Evolutionary conservation across 2,888 invertebrate species (phyloP), one percentile per base, ranked within the genome.

Genomic region (Eledone cirrhosa): DNA sequence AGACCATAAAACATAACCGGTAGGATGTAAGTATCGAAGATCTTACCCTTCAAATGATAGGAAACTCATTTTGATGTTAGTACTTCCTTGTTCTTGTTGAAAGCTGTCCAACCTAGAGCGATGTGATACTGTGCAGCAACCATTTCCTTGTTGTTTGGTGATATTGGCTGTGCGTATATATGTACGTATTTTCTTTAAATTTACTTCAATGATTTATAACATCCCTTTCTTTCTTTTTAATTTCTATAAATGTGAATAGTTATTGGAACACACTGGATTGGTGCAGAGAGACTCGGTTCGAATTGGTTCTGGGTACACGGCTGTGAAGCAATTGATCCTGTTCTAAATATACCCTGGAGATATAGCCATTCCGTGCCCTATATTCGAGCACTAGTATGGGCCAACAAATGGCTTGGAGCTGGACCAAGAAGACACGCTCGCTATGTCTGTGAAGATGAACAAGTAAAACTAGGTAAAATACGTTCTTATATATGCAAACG

Each of bases 371-470:
- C 72, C 3, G 72, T 72, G 22, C 31, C 16, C 5, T 72, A 72
- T 41, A 19, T n/a, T 5, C 72, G 72, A 22, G 72, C 72, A 7
- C 31, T 72, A 2, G 41, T 72, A 19, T 72, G 72, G 72, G 72
- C 31, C n/a, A 31, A 72, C 33, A 72, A 72, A 27, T 72, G 72
- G 72, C 41, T 41, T n/a, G 72, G 72, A 41, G 41, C 31, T 13
- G 31, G 24, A 3, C 33, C 19, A 1, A 27, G 72, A 14, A 31
- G 41, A 22, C 24, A 72, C n/a, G 31, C 13, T 41, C 72, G 72
- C 31, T 72, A 41, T 72, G 31, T 72, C 33, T 72, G 72, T 31
- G 72, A 72, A 72, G 72, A 72, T n/a, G 72, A 72, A 72, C 72
- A 31, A 13, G 31, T 41, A 8, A 72, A 72, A 41, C 33, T 41